Evolutionary conservation across 2,888 invertebrate genomes (phyloP), one percentile per base, ranked within the genome.

Genomic region (Steinernema hermaphroditum): DNA sequence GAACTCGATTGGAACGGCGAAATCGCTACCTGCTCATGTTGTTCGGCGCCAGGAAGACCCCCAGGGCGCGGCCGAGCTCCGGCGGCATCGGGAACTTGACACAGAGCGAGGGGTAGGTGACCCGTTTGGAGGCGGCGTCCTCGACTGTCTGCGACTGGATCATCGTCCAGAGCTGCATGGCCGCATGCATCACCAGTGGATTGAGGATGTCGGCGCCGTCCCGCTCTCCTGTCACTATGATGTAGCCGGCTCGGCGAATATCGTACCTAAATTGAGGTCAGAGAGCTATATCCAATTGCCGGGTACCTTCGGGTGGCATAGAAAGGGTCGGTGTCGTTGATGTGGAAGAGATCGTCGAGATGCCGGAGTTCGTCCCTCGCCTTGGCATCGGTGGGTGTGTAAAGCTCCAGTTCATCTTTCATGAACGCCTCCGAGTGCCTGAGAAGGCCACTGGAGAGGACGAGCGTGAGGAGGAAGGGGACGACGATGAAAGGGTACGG

Each of bases 311-410:
- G 72, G 0, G 81, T 81, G 14, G 85, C 83, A 74, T 86, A 86
- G 75, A 84, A 86, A 41, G 84, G 85, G 75, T 85, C 85, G 2
- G 81, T 80, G 76, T 86, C 86, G 76, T 86, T 83, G 75, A 86
- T 86, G 68, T 81, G 81, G 75, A 86, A 86, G 19, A 83, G 75
- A 19, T 69, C 43, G 72, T 85, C 83, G 50, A 86, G 77, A 69
- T 83, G 80, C 37, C 68, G 69, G 29, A 83, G 57, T 69, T 86
- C 86, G 8, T 72, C 70, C 24, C 82, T 69, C 9, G 86, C 85
- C 68, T 78, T 76, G 6, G 85, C 86, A 77, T 86, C 82, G 14
- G 83, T 84, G 14, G 86, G 86, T 27, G 86, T 86, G 76, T 86
- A 86, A 24, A 86, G 77, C 44, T 83, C 81, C 49, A 86, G 74